Evolutionary conservation across 2,888 invertebrate genomes (phyloP), one percentile per base, ranked within the genome.

Genomic region (Ceraclea dissimilis): DNA sequence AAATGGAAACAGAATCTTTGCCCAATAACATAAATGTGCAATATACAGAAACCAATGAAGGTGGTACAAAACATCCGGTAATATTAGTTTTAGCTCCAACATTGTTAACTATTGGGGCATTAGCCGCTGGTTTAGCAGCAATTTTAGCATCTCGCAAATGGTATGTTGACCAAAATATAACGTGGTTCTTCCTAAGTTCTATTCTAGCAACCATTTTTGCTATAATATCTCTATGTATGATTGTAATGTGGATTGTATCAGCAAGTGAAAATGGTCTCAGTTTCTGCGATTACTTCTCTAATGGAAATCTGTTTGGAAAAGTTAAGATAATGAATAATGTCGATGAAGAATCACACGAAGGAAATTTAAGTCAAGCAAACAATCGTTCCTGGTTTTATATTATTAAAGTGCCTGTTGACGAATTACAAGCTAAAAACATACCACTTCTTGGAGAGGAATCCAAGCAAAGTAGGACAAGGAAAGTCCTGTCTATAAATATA

Each of bases 141-240:
- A 71, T 83, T 11, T 66, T 84, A 48, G 84, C 85, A 1, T 84
- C 84, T 65, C 78, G 80, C 33, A 70, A 76, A 60, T 85, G 85
- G 85, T 85, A 85, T 66, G 78, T 83, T 48, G 84, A 85, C 64
- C 75, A 77, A 56, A 83, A 85, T 65, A 84, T 85, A 63, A 76
- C 76, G 1, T 79, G 80, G 73, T 73, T 85, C 62, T 83, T 84
- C 63, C 67, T 78, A 48, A 75, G 79, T 59, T 80, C 81, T 0
- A 67, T 77, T 20, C 65, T 83, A 55, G 80, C 83, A 0, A 73
- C 79, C 0, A 13, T 79, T 1, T 73, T 79, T 1, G 78, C 84
- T 0, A 64, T 76, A 0, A 64, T 73, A 2, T 66, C 76, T 1
- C 71, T 76, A 13, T 65, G 75, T 2, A 69, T 79, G 66, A 68